Evolutionary conservation across 37 sponge, comb jelly and placozoan genomes (phyloP), one percentile per base, ranked within the genome.

Genomic region (Hexactinellida sp.): DNA sequence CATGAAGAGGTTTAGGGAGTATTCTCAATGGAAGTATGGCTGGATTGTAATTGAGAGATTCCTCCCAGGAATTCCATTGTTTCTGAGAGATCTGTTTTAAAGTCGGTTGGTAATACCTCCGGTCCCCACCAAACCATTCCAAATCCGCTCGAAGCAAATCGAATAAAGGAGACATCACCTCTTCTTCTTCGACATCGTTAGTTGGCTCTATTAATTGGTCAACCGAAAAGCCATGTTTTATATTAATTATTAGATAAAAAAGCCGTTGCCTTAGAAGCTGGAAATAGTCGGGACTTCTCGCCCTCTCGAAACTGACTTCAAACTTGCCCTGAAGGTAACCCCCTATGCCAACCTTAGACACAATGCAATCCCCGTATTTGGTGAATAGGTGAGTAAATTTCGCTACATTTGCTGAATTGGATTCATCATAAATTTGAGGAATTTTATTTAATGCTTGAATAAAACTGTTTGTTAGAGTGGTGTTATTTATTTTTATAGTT

Each of bases 101-200:
- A 25, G 76, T 63, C 5, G 21, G 21, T n/a, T 63, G 76, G 13
- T 63, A 63, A 63, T 63, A 28, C 13, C 30, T 63, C 3, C 19
- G 76, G 13, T 63, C 76, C 5, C 76, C 76, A 23, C 76, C 76
- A 28, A 63, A 63, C 76, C 76, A 63, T 63, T 63, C 76, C 34
- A 63, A 63, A 3, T 63, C 76, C 5, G 76, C 76, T 21, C 34
- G 21, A 7, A 63, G 76, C 19, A 63, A 23, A 63, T 63, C 76
- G 32, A 25, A 7, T 3, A 63, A 28, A 21, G 76, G 76, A 63
- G 21, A 25, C 30, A 32, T 25, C 25, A 63, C 5, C n/a, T n/a
- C n/a, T 25, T 63, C 76, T 63, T 63, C 13, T 63, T 63, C 76
- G 21, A 63, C 30, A 7, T 63, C 76, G 3, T 32, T 23, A 25